phyloP scores from a whole-genome alignment of 1,140 invertebrate species.

The Globodera ellingtonae region DNA sequence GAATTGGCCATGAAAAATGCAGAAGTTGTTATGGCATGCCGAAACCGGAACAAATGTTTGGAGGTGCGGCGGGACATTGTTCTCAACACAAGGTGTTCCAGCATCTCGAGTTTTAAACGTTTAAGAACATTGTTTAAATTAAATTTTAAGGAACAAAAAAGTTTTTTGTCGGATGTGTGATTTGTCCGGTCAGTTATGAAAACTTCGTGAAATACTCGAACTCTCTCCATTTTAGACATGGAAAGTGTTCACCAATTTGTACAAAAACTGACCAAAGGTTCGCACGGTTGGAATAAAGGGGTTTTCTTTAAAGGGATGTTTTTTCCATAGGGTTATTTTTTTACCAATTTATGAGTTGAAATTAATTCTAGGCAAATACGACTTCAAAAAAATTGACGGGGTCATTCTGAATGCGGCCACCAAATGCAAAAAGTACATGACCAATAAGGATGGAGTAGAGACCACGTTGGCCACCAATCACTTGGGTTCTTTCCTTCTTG shows the following conservation, averaged over 20 bases:
- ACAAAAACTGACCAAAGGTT: slow-evolving; percentile 56
- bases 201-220: neutral
- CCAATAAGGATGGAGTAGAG: slow-evolving; percentile 62
- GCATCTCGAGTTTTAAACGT: too few species aligned
- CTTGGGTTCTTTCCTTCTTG: slow-evolving; percentile 60
- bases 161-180: slow-evolving; percentile 61
- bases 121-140: neutral
- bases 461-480: slow-evolving; percentile 62
- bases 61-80: slow-evolving; percentile 60
- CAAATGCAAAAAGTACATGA: slow-evolving; percentile 22
- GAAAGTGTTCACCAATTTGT: slow-evolving; percentile 62
- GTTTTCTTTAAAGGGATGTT: neutral
- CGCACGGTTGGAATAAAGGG: slow-evolving; percentile 14
- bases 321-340: neutral
- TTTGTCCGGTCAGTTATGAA: slow-evolving; percentile 39
- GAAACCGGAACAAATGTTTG: slow-evolving; percentile 62
- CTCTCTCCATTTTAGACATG: slow-evolving; percentile 40
- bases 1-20: slow-evolving; percentile 61
- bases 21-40: slow-evolving; percentile 62
- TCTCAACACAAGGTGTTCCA: slow-evolving; percentile 39
- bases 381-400: slow-evolving; percentile 59
- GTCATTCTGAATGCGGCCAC: slow-evolving; percentile 60
- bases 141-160: slow-evolving; percentile 51
- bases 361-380: slow-evolving; percentile 53
- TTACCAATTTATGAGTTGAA: neutral